Base-by-base conservation (phyloP, 2,797 vertebrate species). In the Podarcis lilfordi region DNA sequence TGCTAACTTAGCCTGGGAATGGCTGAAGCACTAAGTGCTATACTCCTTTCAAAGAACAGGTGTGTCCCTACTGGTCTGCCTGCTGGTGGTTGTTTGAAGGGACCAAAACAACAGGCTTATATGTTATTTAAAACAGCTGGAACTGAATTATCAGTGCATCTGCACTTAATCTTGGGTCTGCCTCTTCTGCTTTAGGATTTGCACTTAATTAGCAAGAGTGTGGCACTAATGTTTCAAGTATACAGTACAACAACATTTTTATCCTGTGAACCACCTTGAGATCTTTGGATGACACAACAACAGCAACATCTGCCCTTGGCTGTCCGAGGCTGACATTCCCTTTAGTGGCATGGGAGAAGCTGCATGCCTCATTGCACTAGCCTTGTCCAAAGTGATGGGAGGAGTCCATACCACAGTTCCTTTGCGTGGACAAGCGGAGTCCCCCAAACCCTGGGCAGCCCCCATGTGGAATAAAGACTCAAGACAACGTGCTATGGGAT, bases 31-130 rank as follows among this genome's bases (percentile, higher is more conserved):
- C 64, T 72, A 3, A 27, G 66, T 76, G 32, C 69, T 81, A 11
- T 61, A 10, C 80, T 87, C 79, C 29, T 35, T 76, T 82, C 80
- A 85, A 84, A 76, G 37, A 69, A 68, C 32, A 68, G 71, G 21
- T 8, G 23, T 86, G 78, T 61, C 9, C 27, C 1, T 10, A 37
- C 13, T 21, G n/a, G 61, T 1, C 37, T 29, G 21, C 5, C 75
- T 85, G 64, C 32, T 77, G 50, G 80, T 45, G 55, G 69, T 90
- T n/a, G 23, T 23, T 68, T 79, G 76, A 25, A 23, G 21, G 8
- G 29, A n/a, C n/a, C 69, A 69, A 87, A 86, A 40, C 32, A 74
- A 35, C 45, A 40, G 59, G 68, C 0, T 0, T 27, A 3, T 35
- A 55, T 55, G 50, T 55, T 55, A 55, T 55, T 55, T 55, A 55